These are phyloP conservation scores for Phyllopteryx taeniolatus DNA, from an alignment of 2,113 vertebrate genomes.

Conservation along the genomic window DNA sequence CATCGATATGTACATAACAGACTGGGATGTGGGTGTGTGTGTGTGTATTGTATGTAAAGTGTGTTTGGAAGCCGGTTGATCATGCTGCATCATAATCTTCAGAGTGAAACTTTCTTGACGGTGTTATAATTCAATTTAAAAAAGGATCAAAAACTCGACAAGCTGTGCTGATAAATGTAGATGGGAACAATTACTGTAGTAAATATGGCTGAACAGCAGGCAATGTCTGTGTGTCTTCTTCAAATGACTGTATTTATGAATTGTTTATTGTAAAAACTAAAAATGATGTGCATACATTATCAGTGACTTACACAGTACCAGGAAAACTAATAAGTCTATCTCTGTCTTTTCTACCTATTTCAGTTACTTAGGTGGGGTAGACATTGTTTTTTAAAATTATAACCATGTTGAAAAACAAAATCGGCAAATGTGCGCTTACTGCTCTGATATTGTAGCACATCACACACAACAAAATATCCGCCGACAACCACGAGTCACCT, in stretches of 20 bases:
- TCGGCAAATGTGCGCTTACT: too few relatives aligned
- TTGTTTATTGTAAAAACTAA: neutral
- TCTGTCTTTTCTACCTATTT: too few relatives aligned
- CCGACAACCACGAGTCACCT: too few relatives aligned
- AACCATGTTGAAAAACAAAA: too few relatives aligned
- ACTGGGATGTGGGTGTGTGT: constrained; percentile 61
- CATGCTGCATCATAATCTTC: constrained; percentile 66
- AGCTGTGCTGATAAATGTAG: constrained; percentile 74
- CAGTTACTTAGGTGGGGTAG: too few relatives aligned
- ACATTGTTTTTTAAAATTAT: too few relatives aligned
- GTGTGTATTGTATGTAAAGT: constrained; percentile 59
- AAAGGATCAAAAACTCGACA: constrained; percentile 57
- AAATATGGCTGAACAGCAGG: constrained; percentile 64
- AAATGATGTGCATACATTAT: neutral
- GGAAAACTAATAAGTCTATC: too few relatives aligned
- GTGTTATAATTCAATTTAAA: constrained; percentile 66
- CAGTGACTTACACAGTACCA: too few relatives aligned
- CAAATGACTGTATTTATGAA: neutral
- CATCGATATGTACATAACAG: constrained; percentile 74
- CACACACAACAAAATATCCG: too few relatives aligned
- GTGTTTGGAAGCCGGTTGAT: constrained; percentile 64
- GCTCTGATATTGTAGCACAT: too few relatives aligned
- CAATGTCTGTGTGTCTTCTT: constrained; percentile 39
- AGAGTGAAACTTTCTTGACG: constrained; percentile 54
- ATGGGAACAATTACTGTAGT: constrained; percentile 68